Conservation (phyloP, 2,797 vertebrate species). For the Sebastes alutus region DNA sequence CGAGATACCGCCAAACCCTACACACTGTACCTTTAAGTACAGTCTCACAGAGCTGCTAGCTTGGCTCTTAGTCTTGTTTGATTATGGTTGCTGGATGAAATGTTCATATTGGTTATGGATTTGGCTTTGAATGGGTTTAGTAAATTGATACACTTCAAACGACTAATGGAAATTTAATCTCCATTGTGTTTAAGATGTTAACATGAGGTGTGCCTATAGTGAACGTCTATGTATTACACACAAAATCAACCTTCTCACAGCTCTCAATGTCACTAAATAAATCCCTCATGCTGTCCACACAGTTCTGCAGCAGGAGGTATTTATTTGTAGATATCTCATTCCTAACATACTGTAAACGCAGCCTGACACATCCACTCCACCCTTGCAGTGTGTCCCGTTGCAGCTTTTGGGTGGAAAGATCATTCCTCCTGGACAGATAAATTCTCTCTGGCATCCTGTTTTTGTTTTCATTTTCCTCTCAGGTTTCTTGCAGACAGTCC, state of each 20-base stretch:
- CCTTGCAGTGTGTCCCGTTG: slow-evolving; percentile 23
- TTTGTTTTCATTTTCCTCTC: slow-evolving; percentile 76
- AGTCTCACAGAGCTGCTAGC: neutral
- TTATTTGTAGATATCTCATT: slow-evolving; percentile 34
- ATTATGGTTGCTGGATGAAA: neutral
- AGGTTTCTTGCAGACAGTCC: slow-evolving; percentile 63
- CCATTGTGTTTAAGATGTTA: neutral
- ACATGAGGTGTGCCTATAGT: neutral
- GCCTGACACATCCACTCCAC: slow-evolving; percentile 21
- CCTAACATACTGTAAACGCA: slow-evolving; percentile 26
- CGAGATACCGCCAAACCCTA: too few relatives aligned
- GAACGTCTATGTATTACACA: neutral
- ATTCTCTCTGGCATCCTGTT: slow-evolving; percentile 77
- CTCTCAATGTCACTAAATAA: slow-evolving; percentile 7
- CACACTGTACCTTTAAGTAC: neutral
- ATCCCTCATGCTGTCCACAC: neutral
- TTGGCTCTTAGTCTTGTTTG: neutral
- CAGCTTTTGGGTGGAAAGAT: slow-evolving; percentile 53
- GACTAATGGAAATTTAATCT: neutral
- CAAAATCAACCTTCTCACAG: neutral
- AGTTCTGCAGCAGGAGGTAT: slow-evolving; percentile 1
- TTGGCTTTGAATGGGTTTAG: neutral
- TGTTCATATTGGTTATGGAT: neutral
- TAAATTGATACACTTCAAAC: neutral
- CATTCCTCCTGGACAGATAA: slow-evolving; percentile 71